A percentile compares a stretch with the other conserved stretches of the same genome.
These are phyloP conservation scores for Telenomus remus DNA, from an alignment of 1,140 invertebrate genomes.

Conservation along the genomic window DNA sequence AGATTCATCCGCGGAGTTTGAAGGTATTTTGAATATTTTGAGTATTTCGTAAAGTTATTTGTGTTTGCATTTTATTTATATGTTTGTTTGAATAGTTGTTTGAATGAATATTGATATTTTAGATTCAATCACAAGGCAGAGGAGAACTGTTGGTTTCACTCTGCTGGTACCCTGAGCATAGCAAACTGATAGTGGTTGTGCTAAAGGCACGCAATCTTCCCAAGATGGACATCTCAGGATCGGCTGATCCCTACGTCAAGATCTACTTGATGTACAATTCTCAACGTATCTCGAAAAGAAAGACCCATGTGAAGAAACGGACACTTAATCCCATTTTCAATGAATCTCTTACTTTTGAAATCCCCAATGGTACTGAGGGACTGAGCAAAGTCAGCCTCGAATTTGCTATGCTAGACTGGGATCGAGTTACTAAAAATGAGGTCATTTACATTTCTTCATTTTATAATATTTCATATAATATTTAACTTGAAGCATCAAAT, in stretches of 20 bases:
- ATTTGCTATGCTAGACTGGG: constrained; percentile 96
- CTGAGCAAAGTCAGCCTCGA: constrained; percentile 94
- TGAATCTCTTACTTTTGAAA: constrained; percentile 94
- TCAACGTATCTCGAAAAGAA: constrained; percentile 98
- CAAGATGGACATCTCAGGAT: constrained; percentile 95
- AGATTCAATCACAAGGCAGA: constrained; percentile 91
- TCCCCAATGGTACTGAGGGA: constrained; percentile 85
- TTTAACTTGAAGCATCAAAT: too few relatives aligned
- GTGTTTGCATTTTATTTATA: background rate
- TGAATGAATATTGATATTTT: constrained; percentile 37
- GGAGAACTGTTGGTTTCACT: constrained; percentile 94
- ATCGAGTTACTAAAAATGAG: constrained; percentile 98
- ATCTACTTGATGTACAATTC: constrained; percentile 97
- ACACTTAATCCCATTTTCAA: constrained; percentile 99
- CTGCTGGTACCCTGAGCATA: constrained; percentile 95
- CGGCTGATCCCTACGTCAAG: constrained; percentile 97
- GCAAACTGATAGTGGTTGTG: constrained; percentile 91
- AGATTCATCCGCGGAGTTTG: constrained; percentile 89
- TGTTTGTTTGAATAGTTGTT: background rate
- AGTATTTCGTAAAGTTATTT: background rate
- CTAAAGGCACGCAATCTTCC: constrained; percentile 95
- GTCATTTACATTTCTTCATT: constrained; percentile 78
- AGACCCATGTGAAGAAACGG: constrained; percentile 98
- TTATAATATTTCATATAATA: too few relatives aligned
- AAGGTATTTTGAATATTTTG: constrained; percentile 78